phyloP scores from a whole-genome alignment of 2,113 vertebrate species.

The Microcebus murinus region DNA sequence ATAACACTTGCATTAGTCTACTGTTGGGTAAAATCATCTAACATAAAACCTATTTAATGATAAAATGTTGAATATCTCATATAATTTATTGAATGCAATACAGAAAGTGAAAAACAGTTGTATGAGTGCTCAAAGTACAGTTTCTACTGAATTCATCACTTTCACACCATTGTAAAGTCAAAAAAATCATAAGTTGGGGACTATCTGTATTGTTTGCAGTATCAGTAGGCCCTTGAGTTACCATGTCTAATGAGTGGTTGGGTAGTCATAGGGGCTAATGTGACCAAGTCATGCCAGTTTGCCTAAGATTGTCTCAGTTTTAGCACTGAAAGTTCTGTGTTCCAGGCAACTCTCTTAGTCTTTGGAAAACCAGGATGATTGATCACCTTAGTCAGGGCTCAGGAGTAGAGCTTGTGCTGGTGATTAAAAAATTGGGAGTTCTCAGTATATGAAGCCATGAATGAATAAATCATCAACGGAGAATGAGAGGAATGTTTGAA shows the following conservation, averaged over 20 bases:
- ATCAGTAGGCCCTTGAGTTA: background rate
- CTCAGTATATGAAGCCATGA: background rate
- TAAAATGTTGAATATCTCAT: too few relatives aligned
- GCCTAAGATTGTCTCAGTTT: background rate
- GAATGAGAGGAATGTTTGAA: background rate
- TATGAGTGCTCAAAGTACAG: too few relatives aligned
- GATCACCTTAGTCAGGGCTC: background rate
- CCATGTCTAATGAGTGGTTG: background rate
- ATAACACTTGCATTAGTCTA: background rate
- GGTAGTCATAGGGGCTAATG: too few relatives aligned
- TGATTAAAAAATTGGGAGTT: background rate
- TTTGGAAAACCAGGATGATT: background rate
- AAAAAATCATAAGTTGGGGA: background rate
- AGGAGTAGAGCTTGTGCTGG: background rate
- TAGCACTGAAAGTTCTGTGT: background rate
- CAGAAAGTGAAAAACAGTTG: too few relatives aligned
- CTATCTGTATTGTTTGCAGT: background rate
- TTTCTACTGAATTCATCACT: background rate
- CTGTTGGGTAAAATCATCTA: background rate
- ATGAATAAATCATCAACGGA: background rate
- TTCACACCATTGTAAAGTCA: background rate
- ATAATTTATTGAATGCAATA: too few relatives aligned
- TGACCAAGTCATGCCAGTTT: background rate
- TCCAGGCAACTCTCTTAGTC: background rate
- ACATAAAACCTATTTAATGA: background rate